These are phyloP conservation scores for Spea hammondii DNA, from an alignment of 2,797 vertebrate species.

Conservation along the genomic window DNA sequence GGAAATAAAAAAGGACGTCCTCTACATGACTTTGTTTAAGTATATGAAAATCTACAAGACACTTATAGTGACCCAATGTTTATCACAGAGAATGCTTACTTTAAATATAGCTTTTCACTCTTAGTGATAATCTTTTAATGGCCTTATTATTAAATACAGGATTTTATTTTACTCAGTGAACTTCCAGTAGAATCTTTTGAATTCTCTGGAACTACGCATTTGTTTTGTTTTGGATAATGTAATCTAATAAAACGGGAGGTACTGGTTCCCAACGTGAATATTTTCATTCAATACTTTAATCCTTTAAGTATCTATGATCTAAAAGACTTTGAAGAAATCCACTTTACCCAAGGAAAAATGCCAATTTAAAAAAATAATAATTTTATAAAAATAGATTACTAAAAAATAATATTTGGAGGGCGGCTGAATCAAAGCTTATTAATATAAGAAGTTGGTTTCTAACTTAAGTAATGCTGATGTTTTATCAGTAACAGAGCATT, in stretches of 20 bases:
- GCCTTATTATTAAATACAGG: not conserved
- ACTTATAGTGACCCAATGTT: no score
- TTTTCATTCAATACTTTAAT: constrained; percentile 15
- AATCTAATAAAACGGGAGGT: not conserved
- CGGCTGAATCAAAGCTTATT: no score
- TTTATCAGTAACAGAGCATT: no score
- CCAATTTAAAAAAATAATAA: not conserved
- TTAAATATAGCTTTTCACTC: not conserved
- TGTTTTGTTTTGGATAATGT: not conserved
- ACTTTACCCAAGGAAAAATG: constrained; percentile 7
- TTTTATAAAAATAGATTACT: no score
- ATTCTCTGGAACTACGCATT: not conserved
- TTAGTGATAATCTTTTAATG: not conserved
- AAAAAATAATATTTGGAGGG: no score
- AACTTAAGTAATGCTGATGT: no score
- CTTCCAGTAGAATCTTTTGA: not conserved
- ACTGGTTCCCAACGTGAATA: constrained; percentile 4
- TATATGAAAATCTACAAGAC: no score
- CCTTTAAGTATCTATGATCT: constrained; percentile 15
- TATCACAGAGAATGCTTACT: not conserved
- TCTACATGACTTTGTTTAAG: no score
- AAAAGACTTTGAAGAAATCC: constrained; percentile 10
- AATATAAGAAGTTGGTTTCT: no score
- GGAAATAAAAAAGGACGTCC: no score
- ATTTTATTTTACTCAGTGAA: not conserved